A percentile compares a stretch with the other conserved stretches of the same genome.
Evolutionary conservation across 2,113 vertebrate genomes (phyloP).

Genomic region (Eclectus roratus): DNA sequence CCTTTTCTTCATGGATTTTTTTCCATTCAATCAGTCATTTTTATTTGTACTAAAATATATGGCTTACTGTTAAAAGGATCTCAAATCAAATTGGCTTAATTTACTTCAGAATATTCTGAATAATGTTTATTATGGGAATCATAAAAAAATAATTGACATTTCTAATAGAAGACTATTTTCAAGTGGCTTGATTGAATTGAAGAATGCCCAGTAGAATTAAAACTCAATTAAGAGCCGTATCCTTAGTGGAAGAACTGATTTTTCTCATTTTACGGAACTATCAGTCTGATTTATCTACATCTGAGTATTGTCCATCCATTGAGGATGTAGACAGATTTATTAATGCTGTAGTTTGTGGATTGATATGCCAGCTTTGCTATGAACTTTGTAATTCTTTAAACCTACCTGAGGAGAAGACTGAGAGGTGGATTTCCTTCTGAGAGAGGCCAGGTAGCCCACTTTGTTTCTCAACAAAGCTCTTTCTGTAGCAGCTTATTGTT

Average conservation of each 20-base stretch:
- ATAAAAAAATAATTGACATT: not conserved
- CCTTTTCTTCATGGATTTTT: constrained; percentile 32
- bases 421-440: not conserved
- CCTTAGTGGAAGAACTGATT: not conserved
- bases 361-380: not conserved
- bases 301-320: not conserved
- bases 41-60: constrained; percentile 18
- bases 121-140: not conserved
- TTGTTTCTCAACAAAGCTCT: not conserved
- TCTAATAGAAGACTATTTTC: not conserved
- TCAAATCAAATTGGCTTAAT: constrained; percentile 11
- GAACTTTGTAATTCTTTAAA: not conserved
- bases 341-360: not conserved
- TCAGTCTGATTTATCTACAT: not conserved
- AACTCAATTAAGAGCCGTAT: not conserved
- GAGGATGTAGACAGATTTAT: not conserved
- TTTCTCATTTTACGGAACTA: not conserved
- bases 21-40: not conserved
- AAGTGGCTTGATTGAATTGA: not conserved
- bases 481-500: not conserved
- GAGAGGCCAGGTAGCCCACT: not conserved
- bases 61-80: constrained; percentile 2
- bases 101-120: constrained; percentile 9
- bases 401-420: not conserved
- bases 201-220: constrained; percentile 7